Evolutionary conservation across 2,888 invertebrate genomes (phyloP), one percentile per base, ranked within the genome.

Genomic region (Amorpha juglandis): DNA sequence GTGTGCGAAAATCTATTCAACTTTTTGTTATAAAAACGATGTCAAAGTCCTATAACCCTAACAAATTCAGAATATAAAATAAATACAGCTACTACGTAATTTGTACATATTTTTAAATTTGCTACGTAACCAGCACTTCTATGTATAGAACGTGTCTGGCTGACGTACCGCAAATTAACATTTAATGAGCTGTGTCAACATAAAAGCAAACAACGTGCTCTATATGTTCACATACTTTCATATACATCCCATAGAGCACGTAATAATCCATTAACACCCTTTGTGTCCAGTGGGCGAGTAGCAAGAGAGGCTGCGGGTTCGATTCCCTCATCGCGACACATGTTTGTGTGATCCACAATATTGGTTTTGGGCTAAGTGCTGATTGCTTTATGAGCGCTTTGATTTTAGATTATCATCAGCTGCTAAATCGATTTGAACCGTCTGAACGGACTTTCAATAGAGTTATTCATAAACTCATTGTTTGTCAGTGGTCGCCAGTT

Each of bases 141-240:
- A 19, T 19, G 19, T 42, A 42, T 64, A 42, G 62, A 65, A 58
- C 38, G 42, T 42, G 58, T 58, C 35, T 35, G 16, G 42, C 42
- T 19, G 58, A 55, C 38, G 50, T 58, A 50, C 69, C 52, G 64
- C 51, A 51, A 66, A 69, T 70, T 70, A 65, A 35, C 68, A 66
- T 68, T 68, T 71, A 66, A 67, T 64, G 55, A 62, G 45, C 63
- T 67, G 62, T 71, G 68, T 65, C 64, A 67, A 63, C 67, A 65
- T 58, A 58, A 42, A 58, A 42, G 58, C 55, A 58, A 53, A 38
- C 16, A 42, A 62, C 64, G 55, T 42, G 48, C 50, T 47, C 19
- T 47, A 51, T 35, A 55, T 53, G 45, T 65, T 53, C 16, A 65
- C 67, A 67, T 63, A 50, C 51, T 69, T 68, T 58, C 58, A 58